Conservation (phyloP, 2,888 invertebrate species). For the Pachycephus smyrnensis region DNA sequence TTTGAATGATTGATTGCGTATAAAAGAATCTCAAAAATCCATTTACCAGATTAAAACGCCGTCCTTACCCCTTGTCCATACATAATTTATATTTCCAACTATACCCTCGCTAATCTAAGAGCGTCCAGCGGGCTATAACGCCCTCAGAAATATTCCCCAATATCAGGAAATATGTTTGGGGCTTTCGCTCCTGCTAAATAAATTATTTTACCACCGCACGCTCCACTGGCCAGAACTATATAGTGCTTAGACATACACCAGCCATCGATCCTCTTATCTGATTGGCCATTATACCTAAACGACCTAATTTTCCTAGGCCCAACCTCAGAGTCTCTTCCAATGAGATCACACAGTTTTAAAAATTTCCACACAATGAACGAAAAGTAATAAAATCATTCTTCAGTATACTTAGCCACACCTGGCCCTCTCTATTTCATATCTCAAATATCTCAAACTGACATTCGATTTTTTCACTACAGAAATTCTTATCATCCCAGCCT, state of each 20-base stretch:
- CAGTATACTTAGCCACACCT: not conserved
- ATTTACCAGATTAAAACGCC: not conserved
- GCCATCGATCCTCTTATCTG: not conserved
- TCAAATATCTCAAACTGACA: not conserved
- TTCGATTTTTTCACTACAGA: not conserved
- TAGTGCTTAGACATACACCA: not conserved
- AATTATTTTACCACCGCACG: not conserved
- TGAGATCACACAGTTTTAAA: not conserved
- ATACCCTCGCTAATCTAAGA: not conserved
- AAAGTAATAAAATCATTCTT: not conserved
- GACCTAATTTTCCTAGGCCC: not conserved
- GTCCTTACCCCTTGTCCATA: not conserved
- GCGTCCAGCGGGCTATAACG: not conserved
- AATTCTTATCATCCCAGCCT: not conserved
- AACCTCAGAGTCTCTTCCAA: not conserved
- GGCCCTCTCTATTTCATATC: not conserved
- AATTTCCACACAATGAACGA: not conserved
- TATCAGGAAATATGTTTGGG: not conserved
- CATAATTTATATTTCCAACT: not conserved
- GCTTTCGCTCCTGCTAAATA: not conserved
- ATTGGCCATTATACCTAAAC: not conserved
- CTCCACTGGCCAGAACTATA: not conserved
- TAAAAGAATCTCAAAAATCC: not conserved
- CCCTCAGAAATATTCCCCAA: not conserved
- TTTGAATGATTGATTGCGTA: not conserved